Base-by-base conservation (phyloP, 2,113 vertebrate genomes). In the Leuciscus idus region DNA sequence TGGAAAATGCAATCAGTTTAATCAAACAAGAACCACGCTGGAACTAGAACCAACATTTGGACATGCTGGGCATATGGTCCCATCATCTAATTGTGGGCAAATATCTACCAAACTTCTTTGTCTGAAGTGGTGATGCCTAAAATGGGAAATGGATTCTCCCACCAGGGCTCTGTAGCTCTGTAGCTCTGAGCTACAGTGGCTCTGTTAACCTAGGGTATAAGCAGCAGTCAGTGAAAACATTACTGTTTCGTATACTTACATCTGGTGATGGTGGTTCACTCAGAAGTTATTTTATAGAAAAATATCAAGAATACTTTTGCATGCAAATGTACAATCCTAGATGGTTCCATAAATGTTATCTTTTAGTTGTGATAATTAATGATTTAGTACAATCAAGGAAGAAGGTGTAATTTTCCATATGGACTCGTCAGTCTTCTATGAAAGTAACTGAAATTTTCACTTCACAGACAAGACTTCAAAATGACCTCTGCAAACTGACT, bases 251-350 rank as follows among this genome's bases (percentile, higher is more conserved):
- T 61, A 61, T n/a, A 61, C 59, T 61, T 10, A 61, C 59, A 61
- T 61, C 59, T 26, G 8, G 59, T 23, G 59, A 59, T 61, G 50
- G 52, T 43, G 36, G 70, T 73, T 74, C 10, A 74, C 39, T 73
- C 21, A 74, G 39, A 46, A n/a, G 36, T 73, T 46, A 74, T 74
- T 74, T 74, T 43, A 46, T 74, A 46, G 70, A 23, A 74, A 74
- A 46, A n/a, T 46, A 21, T 48, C 11, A 46, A 74, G 21, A 73
- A 73, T 73, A 73, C 36, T 73, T 73, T 73, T 11, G 33, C 17
- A 73, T 73, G 21, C 36, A 73, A 73, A 33, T 33, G 33, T 33
- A 33, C 33, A 73, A n/a, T 73, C 19, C 70, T 46, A 73, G 70
- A 73, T 73, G 36, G 19, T 73, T 73, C 21, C 36, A 73, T 73